Evolutionary conservation across 53 echinoderm and acorn worm species (phyloP), one percentile per base, ranked within the genome.

Genomic region (Henricia sp.): DNA sequence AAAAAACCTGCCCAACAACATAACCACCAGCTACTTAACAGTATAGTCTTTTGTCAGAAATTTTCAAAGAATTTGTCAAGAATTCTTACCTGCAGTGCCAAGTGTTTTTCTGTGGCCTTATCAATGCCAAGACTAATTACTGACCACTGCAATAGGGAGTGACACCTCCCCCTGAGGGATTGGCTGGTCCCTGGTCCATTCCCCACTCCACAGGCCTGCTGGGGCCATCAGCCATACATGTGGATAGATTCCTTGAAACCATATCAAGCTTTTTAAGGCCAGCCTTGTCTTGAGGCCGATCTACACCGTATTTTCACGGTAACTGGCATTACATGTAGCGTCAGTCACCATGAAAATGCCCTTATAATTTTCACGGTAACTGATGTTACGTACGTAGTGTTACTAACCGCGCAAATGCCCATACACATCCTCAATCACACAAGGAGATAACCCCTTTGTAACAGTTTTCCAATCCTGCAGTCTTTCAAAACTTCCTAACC

Each of bases 41-140:
- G n/a, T n/a, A n/a, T n/a, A n/a, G n/a, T n/a, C n/a, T n/a, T n/a
- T n/a, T n/a, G n/a, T n/a, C n/a, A n/a, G n/a, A n/a, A n/a, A 46
- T 8, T 46, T 46, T 46, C 8, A 46, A 46, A n/a, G n/a, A 13
- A 2, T 34, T 32, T 60, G 6, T 60, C 63, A 41, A 14, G 48
- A 48, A 28, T 30, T 25, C 33, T 24, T n/a, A 66, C 70, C 70
- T 70, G 70, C 48, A 28, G 46, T 46, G 48, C 26, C 2, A 19
- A 44, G 28, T 30, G 3, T 70, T 44, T 70, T 46, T 44, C 48
- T 25, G 11, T 21, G 28, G 29, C 70, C 30, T 46, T 19, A 67
- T 67, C 33, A 46, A 29, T 70, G 70, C 70, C 70, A 70, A 46
- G 70, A 70, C 70, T 70, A 70, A 70, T 70, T 70, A 70, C 46